Evolutionary conservation across 2,888 invertebrate species (phyloP).

Genomic region (Oligia fasciuncula): DNA sequence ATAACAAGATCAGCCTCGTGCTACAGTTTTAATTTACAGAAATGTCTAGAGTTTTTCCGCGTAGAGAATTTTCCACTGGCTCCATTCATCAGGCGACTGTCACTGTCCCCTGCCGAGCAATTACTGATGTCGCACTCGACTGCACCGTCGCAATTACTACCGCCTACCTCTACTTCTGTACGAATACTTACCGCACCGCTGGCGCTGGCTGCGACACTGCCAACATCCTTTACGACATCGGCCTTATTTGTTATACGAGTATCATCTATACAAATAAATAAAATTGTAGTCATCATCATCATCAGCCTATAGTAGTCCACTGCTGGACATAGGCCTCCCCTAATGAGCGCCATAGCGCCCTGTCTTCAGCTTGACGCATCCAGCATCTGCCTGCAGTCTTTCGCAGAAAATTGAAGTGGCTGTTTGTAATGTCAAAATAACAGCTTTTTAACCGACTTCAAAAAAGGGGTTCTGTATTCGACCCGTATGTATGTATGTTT

Average conservation of each 20-base stretch:
- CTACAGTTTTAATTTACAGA: slow-evolving; percentile 84
- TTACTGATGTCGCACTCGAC: slow-evolving; percentile 86
- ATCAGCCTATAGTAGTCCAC: too few species aligned
- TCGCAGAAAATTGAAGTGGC: background rate
- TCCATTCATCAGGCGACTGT: slow-evolving; percentile 87
- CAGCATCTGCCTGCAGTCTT: too few species aligned
- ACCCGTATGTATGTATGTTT: too few species aligned
- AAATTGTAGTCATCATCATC: background rate
- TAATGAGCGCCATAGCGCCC: too few species aligned
- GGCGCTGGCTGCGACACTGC: slow-evolving; percentile 44
- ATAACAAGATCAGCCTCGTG: slow-evolving; percentile 77
- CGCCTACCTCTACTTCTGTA: slow-evolving; percentile 70
- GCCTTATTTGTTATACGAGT: slow-evolving; percentile 23
- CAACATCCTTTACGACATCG: slow-evolving; percentile 50
- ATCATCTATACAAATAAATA: background rate
- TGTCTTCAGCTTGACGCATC: too few species aligned
- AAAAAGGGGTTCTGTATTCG: too few species aligned
- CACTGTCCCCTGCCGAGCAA: slow-evolving; percentile 84
- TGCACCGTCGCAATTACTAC: slow-evolving; percentile 82
- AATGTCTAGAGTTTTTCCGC: slow-evolving; percentile 81
- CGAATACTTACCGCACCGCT: slow-evolving; percentile 63
- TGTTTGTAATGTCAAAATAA: background rate
- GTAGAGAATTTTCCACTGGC: slow-evolving; percentile 79
- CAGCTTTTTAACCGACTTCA: background rate
- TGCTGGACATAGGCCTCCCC: too few species aligned